phyloP scores from a whole-genome alignment of 2,888 invertebrate genomes.

The Cristatella mucedo region DNA sequence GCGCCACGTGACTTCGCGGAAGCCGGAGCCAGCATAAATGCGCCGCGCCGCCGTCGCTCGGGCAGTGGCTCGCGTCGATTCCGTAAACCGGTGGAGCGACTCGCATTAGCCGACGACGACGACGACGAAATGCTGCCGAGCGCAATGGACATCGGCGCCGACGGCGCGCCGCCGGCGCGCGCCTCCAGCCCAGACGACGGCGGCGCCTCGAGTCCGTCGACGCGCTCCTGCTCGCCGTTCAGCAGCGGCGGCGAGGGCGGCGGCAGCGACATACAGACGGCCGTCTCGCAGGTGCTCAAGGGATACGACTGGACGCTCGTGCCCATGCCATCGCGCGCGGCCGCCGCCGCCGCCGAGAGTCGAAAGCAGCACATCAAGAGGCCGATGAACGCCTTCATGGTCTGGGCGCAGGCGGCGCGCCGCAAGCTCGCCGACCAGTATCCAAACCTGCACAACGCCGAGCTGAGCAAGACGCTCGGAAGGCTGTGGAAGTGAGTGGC shows the following conservation, averaged over 20 bases:
- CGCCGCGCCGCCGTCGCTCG: no score
- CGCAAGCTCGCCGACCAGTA: constrained; percentile 76
- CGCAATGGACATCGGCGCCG: no score
- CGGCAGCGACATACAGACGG: constrained; percentile 53
- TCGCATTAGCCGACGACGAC: no score
- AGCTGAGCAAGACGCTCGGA: constrained; percentile 81
- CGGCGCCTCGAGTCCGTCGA: no score
- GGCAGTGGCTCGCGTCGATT: no score
- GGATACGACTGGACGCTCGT: constrained; percentile 82
- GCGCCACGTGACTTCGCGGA: no score
- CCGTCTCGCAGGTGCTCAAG: constrained; percentile 73
- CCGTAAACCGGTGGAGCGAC: no score
- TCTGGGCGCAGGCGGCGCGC: constrained; percentile 89
- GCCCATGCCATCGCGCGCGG: constrained; percentile 58
- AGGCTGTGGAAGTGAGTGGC: constrained; percentile 81
- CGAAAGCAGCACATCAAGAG: constrained; percentile 75
- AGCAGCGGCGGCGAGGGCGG: not conserved
- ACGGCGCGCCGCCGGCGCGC: no score
- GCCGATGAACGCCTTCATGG: constrained; percentile 98
- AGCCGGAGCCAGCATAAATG: no score
- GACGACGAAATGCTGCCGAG: no score
- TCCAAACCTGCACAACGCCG: constrained; percentile 85
- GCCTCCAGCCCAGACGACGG: no score
- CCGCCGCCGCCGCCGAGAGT: constrained; percentile 50
- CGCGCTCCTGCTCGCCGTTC: no score